These are phyloP conservation scores for Apotomis capreana DNA, from an alignment of 2,888 invertebrate genomes.

Conservation along the genomic window DNA sequence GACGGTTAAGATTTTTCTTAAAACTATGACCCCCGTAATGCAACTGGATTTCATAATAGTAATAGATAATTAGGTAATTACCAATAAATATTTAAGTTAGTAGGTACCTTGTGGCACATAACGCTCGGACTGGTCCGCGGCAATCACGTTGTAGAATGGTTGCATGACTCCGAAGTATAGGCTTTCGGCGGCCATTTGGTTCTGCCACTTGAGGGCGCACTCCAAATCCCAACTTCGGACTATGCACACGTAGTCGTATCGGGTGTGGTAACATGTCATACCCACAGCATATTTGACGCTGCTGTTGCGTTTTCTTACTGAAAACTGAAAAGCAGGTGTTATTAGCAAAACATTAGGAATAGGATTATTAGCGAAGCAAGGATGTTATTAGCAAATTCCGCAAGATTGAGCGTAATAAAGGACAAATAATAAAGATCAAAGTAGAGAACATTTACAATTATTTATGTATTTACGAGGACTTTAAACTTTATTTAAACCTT, in stretches of 20 bases:
- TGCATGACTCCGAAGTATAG: constrained; percentile 81
- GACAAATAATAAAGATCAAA: no score
- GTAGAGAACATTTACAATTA: no score
- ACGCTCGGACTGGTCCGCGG: constrained; percentile 86
- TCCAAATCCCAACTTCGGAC: constrained; percentile 87
- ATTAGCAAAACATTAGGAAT: neutral
- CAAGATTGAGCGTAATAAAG: no score
- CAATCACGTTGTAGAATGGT: constrained; percentile 88
- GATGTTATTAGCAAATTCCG: no score
- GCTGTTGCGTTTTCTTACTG: constrained; percentile 50
- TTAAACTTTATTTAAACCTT: neutral
- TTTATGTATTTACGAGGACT: neutral
- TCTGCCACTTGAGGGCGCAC: constrained; percentile 83
- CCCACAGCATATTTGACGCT: constrained; percentile 85
- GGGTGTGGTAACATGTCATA: constrained; percentile 87
- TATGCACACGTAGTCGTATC: constrained; percentile 86
- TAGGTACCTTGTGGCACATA: constrained; percentile 86
- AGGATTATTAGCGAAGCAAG: no score
- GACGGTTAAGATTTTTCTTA: no score
- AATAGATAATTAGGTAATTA: no score
- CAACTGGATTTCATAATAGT: no score
- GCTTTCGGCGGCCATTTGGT: constrained; percentile 73
- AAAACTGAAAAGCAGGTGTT: constrained; percentile 46
- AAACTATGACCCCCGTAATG: no score
- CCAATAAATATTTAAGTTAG: no score